Percentiles rank a stretch among this genome's conserved stretches.
Conservation (phyloP, 2,797 vertebrate species). For the Heteromormyrus szaboi region DNA sequence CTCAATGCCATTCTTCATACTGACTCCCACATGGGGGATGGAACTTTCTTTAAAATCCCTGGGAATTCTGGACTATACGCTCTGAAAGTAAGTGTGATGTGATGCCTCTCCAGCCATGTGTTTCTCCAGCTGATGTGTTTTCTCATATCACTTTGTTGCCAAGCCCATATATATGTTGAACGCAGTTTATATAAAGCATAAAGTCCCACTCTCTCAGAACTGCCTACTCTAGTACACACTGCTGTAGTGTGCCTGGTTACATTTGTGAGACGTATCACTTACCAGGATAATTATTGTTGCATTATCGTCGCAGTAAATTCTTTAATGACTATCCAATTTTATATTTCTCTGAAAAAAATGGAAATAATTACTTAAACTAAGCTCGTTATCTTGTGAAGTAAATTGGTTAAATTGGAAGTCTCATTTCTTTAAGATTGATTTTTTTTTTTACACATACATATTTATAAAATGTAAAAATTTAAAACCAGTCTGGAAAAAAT, state of each 20-base stretch:
- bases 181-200: neutral
- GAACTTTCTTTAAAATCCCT: slow-evolving; percentile 77
- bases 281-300: neutral
- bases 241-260: neutral
- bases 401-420: neutral
- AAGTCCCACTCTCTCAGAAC: neutral
- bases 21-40: slow-evolving; percentile 74
- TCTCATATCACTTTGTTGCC: neutral
- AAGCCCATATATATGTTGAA: neutral
- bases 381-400: neutral
- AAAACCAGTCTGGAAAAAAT: slow-evolving; percentile 36
- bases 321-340: neutral
- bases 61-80: slow-evolving; percentile 76
- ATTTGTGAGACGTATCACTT: neutral
- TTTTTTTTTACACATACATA: neutral
- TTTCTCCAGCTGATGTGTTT: neutral
- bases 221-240: neutral
- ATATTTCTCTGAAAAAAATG: neutral
- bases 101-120: neutral
- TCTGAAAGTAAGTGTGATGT: slow-evolving; percentile 68
- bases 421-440: neutral
- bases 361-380: neutral
- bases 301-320: neutral
- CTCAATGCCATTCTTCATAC: slow-evolving; percentile 78
- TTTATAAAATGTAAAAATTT: slow-evolving; percentile 10